phyloP scores from a whole-genome alignment of 2,797 vertebrate species.

The Aphelocoma californica region DNA sequence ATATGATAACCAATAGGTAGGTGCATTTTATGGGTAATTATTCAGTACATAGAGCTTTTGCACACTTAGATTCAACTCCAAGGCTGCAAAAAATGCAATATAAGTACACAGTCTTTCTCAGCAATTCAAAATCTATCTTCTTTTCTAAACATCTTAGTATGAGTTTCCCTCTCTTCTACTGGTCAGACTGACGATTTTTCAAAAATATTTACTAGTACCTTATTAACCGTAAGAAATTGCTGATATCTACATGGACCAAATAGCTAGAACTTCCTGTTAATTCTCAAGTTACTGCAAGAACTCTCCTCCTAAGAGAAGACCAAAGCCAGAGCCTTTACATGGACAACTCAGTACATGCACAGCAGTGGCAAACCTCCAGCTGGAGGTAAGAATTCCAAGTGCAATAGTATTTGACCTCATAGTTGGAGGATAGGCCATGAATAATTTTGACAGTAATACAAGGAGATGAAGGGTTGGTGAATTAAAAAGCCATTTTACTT shows the following conservation, averaged over 20 bases:
- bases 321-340: neutral
- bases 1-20: rapidly evolving
- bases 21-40: neutral
- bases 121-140: neutral
- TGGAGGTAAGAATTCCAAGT: neutral
- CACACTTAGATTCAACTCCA: neutral
- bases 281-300: neutral
- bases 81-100: neutral
- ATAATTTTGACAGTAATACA: neutral
- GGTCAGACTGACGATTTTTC: neutral
- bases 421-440: neutral
- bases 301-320: neutral
- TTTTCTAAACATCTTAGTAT: neutral
- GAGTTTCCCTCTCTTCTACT: neutral
- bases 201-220: neutral
- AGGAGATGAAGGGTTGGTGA: neutral
- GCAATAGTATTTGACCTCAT: neutral
- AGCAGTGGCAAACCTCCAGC: neutral
- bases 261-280: neutral
- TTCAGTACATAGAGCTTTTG: neutral
- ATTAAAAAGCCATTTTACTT: neutral
- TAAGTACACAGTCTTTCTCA: neutral
- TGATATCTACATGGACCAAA: constrained; percentile 11
- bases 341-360: neutral
- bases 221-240: neutral